Conservation (phyloP, 2,113 vertebrate species). For the Agelaius phoeniceus region DNA sequence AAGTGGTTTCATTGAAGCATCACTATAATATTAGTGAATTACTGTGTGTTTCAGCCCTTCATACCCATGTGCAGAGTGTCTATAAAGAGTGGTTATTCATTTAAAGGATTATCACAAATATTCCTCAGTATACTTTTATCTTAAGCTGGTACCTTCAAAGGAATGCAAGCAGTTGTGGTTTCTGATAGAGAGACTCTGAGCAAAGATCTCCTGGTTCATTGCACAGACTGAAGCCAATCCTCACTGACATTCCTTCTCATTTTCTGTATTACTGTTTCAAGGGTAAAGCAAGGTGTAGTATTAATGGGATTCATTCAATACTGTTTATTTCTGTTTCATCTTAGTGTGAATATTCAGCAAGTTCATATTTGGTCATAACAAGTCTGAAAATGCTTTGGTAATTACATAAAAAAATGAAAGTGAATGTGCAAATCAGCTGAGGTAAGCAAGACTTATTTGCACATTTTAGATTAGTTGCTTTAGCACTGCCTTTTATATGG, state of each 20-base stretch:
- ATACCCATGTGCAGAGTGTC: not conserved
- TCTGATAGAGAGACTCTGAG: not conserved
- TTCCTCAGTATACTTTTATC: not conserved
- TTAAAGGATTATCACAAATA: not conserved
- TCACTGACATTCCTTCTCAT: not conserved
- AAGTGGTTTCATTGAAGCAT: slow-evolving; percentile 23
- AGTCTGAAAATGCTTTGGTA: not conserved
- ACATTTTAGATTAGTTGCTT: not conserved
- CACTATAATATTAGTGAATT: not conserved
- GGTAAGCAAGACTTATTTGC: not conserved
- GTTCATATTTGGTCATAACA: not conserved
- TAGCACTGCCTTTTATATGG: not conserved
- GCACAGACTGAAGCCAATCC: not conserved
- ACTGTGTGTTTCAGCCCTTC: not conserved
- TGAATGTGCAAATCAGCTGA: not conserved
- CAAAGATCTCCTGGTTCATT: not conserved
- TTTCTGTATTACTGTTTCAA: not conserved
- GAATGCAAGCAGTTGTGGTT: not conserved
- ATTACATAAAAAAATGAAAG: not conserved
- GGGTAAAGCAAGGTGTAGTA: not conserved
- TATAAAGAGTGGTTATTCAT: not conserved
- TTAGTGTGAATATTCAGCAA: not conserved
- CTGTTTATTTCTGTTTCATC: not conserved
- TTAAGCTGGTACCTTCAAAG: not conserved
- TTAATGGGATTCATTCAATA: not conserved